Percentiles rank a stretch among this genome's conserved stretches.
These are phyloP conservation scores for Dendrolimus pini DNA, from an alignment of 2,888 invertebrate species.

Conservation along the genomic window DNA sequence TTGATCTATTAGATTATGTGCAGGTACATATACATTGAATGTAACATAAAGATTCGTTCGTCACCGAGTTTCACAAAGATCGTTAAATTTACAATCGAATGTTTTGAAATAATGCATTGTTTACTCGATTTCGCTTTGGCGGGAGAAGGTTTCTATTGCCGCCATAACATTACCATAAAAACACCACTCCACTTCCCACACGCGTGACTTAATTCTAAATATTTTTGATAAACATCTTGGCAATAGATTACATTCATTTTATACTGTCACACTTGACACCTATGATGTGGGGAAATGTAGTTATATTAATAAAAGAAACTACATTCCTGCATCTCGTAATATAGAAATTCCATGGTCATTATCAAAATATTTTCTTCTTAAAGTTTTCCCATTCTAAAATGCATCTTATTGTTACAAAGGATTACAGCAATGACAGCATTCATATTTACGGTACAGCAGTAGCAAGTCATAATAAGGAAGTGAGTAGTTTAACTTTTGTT, in stretches of 20 bases:
- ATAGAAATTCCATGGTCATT: conserved; percentile 29
- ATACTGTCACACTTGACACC: conserved; percentile 37
- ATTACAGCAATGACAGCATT: conserved; percentile 3
- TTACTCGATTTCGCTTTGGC: conserved; percentile 36
- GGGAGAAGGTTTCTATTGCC: conserved; percentile 35
- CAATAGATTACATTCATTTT: conserved; percentile 36
- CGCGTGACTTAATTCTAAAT: conserved; percentile 56
- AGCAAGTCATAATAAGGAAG: no score
- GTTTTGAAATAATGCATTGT: conserved; percentile 44
- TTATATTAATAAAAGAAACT: conserved; percentile 34
- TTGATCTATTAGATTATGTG: no score
- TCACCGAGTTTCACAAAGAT: conserved; percentile 7
- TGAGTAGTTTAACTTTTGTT: background rate
- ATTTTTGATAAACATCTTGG: conserved; percentile 44
- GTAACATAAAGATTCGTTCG: background rate
- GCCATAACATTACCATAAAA: conserved; percentile 59
- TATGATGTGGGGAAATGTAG: conserved; percentile 25
- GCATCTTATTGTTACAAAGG: conserved; percentile 33
- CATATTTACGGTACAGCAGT: no score
- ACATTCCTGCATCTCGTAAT: conserved; percentile 39
- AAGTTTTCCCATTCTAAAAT: conserved; percentile 24
- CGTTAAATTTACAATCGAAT: conserved; percentile 32
- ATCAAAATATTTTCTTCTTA: conserved; percentile 36
- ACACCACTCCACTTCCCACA: conserved; percentile 43
- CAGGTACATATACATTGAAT: no score